phyloP scores from a whole-genome alignment of 92 coral and sea anemone species.

The Diadumene lineata region DNA sequence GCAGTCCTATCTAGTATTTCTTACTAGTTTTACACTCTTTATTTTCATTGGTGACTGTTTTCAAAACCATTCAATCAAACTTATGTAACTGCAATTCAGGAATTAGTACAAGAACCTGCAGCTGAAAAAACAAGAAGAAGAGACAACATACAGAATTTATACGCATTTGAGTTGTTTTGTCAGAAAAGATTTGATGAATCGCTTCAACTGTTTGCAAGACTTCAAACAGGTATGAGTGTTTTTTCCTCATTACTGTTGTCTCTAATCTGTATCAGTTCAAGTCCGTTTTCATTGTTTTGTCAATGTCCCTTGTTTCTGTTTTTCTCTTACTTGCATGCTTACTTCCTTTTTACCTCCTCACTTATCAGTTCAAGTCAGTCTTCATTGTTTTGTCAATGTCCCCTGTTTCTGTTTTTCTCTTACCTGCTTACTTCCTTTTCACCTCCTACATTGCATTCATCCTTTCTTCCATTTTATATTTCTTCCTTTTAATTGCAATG shows the following conservation, averaged over 20 bases:
- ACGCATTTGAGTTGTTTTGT: slow-evolving; percentile 95
- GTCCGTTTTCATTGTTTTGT: not conserved
- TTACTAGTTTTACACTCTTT: no score
- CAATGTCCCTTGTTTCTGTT: not conserved
- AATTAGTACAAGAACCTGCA: slow-evolving; percentile 83
- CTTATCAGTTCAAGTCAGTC: not conserved
- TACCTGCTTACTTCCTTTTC: not conserved
- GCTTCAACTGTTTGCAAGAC: slow-evolving; percentile 83
- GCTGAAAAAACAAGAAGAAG: slow-evolving; percentile 75
- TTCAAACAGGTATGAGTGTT: slow-evolving; percentile 90
- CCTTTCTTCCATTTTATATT: not conserved
- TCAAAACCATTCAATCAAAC: no score
- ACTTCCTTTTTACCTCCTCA: not conserved
- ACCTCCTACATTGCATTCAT: not conserved
- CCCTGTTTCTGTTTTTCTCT: not conserved
- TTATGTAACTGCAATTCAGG: slow-evolving; percentile 52
- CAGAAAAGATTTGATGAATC: slow-evolving; percentile 98
- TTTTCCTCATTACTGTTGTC: no score
- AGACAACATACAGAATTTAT: slow-evolving; percentile 88
- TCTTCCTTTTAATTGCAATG: not conserved
- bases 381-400: not conserved
- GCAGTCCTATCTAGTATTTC: no score
- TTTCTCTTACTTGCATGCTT: not conserved
- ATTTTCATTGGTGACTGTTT: no score
- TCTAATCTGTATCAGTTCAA: no score